Conservation (phyloP, 2,113 vertebrate species). For the Potamarius usumacintae region DNA sequence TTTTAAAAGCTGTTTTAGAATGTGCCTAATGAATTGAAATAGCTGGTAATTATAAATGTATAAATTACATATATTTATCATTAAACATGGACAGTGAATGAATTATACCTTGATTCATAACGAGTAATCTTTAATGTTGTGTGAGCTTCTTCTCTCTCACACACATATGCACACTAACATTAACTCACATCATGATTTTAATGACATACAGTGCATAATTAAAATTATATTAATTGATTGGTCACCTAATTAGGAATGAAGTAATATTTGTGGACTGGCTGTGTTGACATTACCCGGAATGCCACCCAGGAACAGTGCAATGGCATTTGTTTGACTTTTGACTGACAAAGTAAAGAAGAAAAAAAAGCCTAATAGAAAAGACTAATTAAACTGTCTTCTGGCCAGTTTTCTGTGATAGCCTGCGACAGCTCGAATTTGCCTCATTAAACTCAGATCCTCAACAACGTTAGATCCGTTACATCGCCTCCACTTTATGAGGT, state of each 20-base stretch:
- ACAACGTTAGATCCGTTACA: conserved; percentile 40
- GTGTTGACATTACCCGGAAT: conserved; percentile 63
- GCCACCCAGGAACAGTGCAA: conserved; percentile 18
- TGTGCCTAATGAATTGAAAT: conserved; percentile 8
- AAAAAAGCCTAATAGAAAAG: conserved; percentile 30
- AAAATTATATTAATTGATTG: conserved; percentile 74
- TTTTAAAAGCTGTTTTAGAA: conserved; percentile 19
- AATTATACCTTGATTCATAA: conserved; percentile 64
- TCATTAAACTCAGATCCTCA: conserved; percentile 47
- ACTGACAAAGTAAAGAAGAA: conserved; percentile 38
- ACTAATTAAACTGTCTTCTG: conserved; percentile 52
- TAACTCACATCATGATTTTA: conserved; percentile 68
- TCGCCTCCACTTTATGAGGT: conserved; percentile 43
- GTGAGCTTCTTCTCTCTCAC: conserved; percentile 59
- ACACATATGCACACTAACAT: not conserved
- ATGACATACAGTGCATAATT: conserved; percentile 69
- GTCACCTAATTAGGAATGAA: conserved; percentile 68
- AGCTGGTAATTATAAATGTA: conserved; percentile 30
- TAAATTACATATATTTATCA: conserved; percentile 56
- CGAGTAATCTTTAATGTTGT: conserved; percentile 62
- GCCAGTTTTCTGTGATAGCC: conserved; percentile 38
- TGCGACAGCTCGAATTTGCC: conserved; percentile 35
- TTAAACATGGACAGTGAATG: conserved; percentile 63
- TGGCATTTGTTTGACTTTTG: conserved; percentile 42
- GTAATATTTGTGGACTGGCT: conserved; percentile 64